Evolutionary conservation across 2,113 vertebrate species (phyloP), one percentile per base, ranked within the genome.

Genomic region (Nycticryphes semicollaris): DNA sequence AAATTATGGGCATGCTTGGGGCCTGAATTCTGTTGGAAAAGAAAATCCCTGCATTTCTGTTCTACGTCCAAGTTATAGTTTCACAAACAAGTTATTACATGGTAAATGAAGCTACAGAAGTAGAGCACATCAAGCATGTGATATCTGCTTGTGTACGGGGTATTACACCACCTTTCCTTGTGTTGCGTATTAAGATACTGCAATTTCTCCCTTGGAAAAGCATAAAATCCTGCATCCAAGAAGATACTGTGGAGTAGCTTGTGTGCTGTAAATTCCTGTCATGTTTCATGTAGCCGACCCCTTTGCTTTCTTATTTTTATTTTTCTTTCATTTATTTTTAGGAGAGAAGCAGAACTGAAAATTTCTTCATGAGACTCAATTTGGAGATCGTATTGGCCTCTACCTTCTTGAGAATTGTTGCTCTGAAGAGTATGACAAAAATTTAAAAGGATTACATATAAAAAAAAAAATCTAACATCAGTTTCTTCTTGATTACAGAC

Each of bases 401-500:
- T 87, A 7, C 30, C 6, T 37, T 59, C 30, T 48, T 78, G 16
- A 51, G 27, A 87, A 84, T 78, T 54, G 8, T 37, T 89, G 23
- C 74, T 93, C 25, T 82, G 43, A 87, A 54, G 7, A 68, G 21
- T 35, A 33, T 68, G 30, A 64, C 24, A 75, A 85, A 75, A 10
- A 41, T 39, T 51, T 35, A 62, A 48, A 85, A 69, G 11, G 27
- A 28, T 83, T 69, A 5, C 1, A 0, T 69, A 23, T n/a, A 6
- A 6, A 79, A 73, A 7, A 83, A 74, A 60, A 39, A 68, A 33
- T 41, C 24, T 85, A 50, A 79, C 14, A 39, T 24, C 14, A 12
- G 2, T 89, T 93, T 90, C 54, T 86, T 92, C 35, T 95, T 60
- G 21, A 18, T 77, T 94, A 25, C 86, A 99, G 99, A 89, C 84